Evolutionary conservation across 2,797 vertebrate genomes (phyloP), one percentile per base, ranked within the genome.

Genomic region (Fistularia tabacaria): DNA sequence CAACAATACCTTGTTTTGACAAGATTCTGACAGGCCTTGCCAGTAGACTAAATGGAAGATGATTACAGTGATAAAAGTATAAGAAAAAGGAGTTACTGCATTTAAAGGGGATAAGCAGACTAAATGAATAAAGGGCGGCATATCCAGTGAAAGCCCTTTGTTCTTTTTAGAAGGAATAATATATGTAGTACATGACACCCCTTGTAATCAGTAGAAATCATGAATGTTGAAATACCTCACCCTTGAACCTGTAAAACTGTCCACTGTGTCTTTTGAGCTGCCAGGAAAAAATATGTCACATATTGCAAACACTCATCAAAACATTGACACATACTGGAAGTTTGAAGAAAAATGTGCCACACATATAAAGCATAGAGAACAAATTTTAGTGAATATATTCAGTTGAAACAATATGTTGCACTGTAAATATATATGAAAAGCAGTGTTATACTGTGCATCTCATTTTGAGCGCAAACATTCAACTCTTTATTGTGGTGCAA

Each of bases 11-110:
- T 49, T 77, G 64, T 79, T 71, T 63, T 15, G 65, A 75, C 64
- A 79, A 41, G 38, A 65, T 11, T 59, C 53, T 79, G 73, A 79
- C 77, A 77, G 62, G 8, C 14, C 41, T 9, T 62, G 69, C 70
- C 66, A 59, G 54, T 46, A 47, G 46, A 61, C 37, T 25, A 62
- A 60, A 71, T 61, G 62, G 53, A 46, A 70, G 64, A 51, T 65
- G 58, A 80, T 73, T 48, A 50, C 14, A 10, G 37, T 14, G 46
- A 69, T 66, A 56, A 65, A 73, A 64, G n/a, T 36, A 42, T 7
- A 37, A 12, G 7, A 13, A 38, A 62, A 57, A 9, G 14, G 42
- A 47, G 45, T 57, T 38, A 42, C 40, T 46, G 25, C 48, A 50
- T 63, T 55, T 64, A 52, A 38, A 36, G 8, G 25, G 14, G 12